These are phyloP conservation scores for Thereva unica DNA, from an alignment of 2,888 invertebrate genomes.

Conservation along the genomic window DNA sequence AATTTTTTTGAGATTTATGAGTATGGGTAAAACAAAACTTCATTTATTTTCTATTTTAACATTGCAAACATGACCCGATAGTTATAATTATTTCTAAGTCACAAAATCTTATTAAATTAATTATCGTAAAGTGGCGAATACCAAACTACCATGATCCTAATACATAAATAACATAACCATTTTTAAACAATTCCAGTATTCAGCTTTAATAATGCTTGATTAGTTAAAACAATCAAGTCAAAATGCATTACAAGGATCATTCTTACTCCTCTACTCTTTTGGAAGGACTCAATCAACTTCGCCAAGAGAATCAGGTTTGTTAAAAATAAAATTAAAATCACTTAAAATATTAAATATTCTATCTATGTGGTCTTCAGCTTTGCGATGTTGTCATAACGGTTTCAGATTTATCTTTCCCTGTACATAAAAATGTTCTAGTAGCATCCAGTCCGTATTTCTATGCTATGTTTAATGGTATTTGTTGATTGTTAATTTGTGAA, in stretches of 20 bases:
- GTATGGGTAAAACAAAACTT: no score
- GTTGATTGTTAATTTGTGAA: neutral
- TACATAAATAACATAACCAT: no score
- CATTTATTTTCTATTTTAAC: no score
- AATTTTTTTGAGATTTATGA: no score
- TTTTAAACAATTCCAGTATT: no score
- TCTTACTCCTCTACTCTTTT: constrained; percentile 14
- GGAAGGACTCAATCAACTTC: constrained; percentile 23
- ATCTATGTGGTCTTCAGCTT: constrained; percentile 20
- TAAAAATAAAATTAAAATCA: constrained; percentile 3
- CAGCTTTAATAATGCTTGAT: no score
- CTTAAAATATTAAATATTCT: neutral
- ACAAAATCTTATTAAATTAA: no score
- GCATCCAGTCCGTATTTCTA: constrained; percentile 38
- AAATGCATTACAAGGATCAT: constrained; percentile 21
- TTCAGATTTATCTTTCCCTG: constrained; percentile 28
- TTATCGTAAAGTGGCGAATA: no score
- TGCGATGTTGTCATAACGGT: constrained; percentile 38
- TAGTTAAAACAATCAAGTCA: no score
- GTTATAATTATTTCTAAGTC: no score
- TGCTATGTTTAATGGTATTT: constrained; percentile 40
- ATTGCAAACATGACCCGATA: no score
- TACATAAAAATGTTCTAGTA: constrained; percentile 37
- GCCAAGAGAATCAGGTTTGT: constrained; percentile 9
- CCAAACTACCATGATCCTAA: no score